Base-by-base conservation (phyloP, 2,888 invertebrate species). In the Apoderus coryli region DNA sequence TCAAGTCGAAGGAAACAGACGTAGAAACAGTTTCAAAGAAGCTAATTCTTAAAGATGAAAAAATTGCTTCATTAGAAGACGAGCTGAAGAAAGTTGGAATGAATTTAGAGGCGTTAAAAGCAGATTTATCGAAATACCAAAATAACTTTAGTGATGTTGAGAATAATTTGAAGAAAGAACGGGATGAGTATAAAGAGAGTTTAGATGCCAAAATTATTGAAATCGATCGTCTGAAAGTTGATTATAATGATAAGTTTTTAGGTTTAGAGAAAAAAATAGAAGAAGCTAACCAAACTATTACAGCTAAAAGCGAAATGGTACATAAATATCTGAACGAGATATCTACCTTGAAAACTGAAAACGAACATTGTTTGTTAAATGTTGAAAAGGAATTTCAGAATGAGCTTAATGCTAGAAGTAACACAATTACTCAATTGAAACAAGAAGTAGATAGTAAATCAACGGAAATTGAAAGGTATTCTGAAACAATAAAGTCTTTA, bases 381-480 rank as follows among this genome's bases (percentile, higher is more conserved):
- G n/a, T n/a, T n/a, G n/a, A n/a, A n/a, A n/a, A n/a, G n/a, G n/a
- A n/a, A n/a, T n/a, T n/a, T n/a, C n/a, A n/a, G n/a, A n/a, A n/a
- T n/a, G n/a, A n/a, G n/a, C n/a, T n/a, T n/a, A n/a, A n/a, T n/a
- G n/a, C n/a, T n/a, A n/a, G n/a, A n/a, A n/a, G n/a, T n/a, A n/a
- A n/a, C n/a, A n/a, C n/a, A n/a, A n/a, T n/a, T n/a, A 57, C 62
- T 43, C 54, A 62, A 27, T 50, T 68, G 4, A 54, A 35, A n/a
- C 22, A 29, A n/a, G 11, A 13, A 2, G n/a, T 31, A 10, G 16
- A 27, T 27, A 29, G 30, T 14, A 39, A 32, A 38, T 19, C 32
- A 31, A 31, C 36, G 3, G 29, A 33, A 29, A 26, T 35, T 29
- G 35, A 39, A 28, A 34, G 35, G 11, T n/a, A n/a, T n/a, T n/a